phyloP scores from a whole-genome alignment of 2,797 vertebrate species.

The Acridotheres tristis region DNA sequence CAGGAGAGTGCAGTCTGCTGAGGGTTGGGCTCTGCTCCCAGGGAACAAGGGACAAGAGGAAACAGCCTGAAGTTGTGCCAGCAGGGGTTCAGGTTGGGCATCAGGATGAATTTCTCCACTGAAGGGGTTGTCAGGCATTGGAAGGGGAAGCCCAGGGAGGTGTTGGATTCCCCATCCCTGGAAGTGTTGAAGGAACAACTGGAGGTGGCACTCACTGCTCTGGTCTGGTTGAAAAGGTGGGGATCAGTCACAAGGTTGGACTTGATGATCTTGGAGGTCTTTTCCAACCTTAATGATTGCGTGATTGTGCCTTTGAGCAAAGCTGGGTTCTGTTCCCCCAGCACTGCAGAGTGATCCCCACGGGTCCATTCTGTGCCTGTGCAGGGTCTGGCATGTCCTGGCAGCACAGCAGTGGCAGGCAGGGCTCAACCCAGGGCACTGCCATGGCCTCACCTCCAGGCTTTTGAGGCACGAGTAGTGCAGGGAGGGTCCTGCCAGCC shows the following conservation, averaged over 20 bases:
- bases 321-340: background rate
- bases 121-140: background rate
- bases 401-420: background rate
- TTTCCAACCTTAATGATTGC: background rate
- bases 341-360: accelerated
- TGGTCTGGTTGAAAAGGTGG: background rate
- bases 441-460: accelerated
- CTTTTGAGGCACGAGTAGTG: background rate
- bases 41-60: background rate
- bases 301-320: background rate
- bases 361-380: accelerated
- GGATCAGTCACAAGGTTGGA: accelerated
- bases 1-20: background rate
- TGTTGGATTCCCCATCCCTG: background rate
- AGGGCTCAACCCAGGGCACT: background rate
- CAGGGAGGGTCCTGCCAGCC: background rate
- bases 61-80: accelerated
- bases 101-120: background rate
- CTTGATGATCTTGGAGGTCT: background rate
- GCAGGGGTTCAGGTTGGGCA: background rate
- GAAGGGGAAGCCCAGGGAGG: background rate
- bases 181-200: background rate
- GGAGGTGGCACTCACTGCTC: background rate
- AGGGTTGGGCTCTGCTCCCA: background rate
- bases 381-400: accelerated